phyloP scores from a whole-genome alignment of 2,113 vertebrate genomes.

The Trogon surrucura region DNA sequence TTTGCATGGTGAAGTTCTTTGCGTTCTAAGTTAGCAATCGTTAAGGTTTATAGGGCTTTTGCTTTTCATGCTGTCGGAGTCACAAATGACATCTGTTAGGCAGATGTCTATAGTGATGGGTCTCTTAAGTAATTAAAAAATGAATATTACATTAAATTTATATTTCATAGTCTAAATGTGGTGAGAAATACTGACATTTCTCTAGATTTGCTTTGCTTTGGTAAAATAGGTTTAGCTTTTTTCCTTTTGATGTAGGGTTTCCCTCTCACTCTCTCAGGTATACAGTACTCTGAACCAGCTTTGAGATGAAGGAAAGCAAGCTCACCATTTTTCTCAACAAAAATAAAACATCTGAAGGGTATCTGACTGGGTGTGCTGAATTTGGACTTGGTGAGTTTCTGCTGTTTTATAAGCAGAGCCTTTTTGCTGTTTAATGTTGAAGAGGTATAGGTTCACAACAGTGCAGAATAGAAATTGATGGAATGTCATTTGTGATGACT shows the following conservation, averaged over 20 bases:
- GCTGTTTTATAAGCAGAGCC: constrained; percentile 60
- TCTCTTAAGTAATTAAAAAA: background rate
- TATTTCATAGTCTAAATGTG: background rate
- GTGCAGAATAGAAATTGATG: background rate
- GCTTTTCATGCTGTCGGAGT: background rate
- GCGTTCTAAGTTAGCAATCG: background rate
- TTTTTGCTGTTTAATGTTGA: constrained; percentile 57
- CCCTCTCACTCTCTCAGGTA: constrained; percentile 68
- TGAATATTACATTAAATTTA: background rate
- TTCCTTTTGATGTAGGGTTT: constrained; percentile 68
- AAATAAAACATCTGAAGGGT: constrained; percentile 64
- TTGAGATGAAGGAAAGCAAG: constrained; percentile 69
- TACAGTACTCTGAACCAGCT: constrained; percentile 61
- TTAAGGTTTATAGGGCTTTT: background rate
- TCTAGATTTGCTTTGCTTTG: constrained; percentile 40
- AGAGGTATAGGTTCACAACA: background rate
- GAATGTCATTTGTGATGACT: background rate
- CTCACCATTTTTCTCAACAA: constrained; percentile 68
- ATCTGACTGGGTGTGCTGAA: constrained; percentile 63
- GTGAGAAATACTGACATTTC: constrained; percentile 17
- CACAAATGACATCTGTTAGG: background rate
- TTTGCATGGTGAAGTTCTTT: background rate
- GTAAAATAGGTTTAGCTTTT: constrained; percentile 57
- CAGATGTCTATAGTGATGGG: background rate
- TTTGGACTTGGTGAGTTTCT: constrained; percentile 72